Evolutionary conservation across 2,888 invertebrate species (phyloP).

Genomic region (Drosophila ezoana): DNA sequence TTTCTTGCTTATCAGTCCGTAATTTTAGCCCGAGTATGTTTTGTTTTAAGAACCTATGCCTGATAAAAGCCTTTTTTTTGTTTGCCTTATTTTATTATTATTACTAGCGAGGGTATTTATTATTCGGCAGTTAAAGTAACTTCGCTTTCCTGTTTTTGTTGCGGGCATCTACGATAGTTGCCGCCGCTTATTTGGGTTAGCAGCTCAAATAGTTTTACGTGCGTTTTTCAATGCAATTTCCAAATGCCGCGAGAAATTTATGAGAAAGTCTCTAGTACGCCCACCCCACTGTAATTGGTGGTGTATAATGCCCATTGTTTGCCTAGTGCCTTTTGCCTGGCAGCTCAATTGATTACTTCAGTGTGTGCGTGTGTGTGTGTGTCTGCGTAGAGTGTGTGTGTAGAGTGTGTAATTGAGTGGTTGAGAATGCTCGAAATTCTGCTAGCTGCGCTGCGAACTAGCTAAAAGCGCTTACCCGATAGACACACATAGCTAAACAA

Average conservation of each 20-base stretch:
- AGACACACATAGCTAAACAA: slow-evolving; percentile 23
- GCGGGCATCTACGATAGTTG: slow-evolving; percentile 39
- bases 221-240: slow-evolving; percentile 69
- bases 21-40: too few relatives aligned
- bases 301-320: slow-evolving; percentile 51
- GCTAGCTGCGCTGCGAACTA: slow-evolving; percentile 56
- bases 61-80: too few relatives aligned
- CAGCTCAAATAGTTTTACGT: slow-evolving; percentile 80
- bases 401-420: slow-evolving; percentile 71
- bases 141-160: slow-evolving; percentile 25
- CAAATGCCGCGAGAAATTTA: slow-evolving; percentile 72
- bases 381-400: slow-evolving; percentile 13
- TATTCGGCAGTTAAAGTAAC: neutral
- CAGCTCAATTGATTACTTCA: slow-evolving; percentile 65
- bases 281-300: slow-evolving; percentile 6
- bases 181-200: slow-evolving; percentile 72
- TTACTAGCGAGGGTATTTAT: neutral
- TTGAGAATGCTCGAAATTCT: slow-evolving; percentile 64
- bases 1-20: too few relatives aligned
- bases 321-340: slow-evolving; percentile 52
- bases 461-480: slow-evolving; percentile 66
- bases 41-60: too few relatives aligned
- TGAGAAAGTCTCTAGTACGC: slow-evolving; percentile 58
- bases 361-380: slow-evolving; percentile 6
- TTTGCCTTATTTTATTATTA: neutral